These are phyloP conservation scores for Macheiramphus alcinus DNA, from an alignment of 2,113 vertebrate species.

Conservation along the genomic window DNA sequence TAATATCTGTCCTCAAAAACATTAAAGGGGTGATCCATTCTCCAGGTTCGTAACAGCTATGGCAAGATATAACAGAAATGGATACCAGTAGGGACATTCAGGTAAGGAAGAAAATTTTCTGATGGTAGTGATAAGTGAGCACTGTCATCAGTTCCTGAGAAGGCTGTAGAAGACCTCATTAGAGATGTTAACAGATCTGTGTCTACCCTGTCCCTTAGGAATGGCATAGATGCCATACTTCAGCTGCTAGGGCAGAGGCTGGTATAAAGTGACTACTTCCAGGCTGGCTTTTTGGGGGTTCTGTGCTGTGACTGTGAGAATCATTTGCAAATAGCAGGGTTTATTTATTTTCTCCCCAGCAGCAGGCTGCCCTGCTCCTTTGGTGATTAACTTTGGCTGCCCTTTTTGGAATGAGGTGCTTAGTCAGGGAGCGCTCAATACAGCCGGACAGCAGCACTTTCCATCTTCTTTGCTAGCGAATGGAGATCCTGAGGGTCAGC, in stretches of 20 bases:
- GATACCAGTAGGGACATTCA: not conserved
- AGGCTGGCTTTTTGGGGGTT: fast-evolving
- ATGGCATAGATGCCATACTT: fast-evolving
- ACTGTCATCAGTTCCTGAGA: not conserved
- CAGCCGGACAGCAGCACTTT: not conserved
- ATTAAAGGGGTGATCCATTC: not conserved
- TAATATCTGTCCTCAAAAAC: not conserved
- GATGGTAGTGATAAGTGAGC: not conserved
- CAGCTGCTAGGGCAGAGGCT: not conserved
- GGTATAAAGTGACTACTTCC: not conserved
- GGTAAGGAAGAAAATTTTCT: not conserved
- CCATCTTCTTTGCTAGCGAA: not conserved
- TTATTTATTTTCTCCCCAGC: not conserved
- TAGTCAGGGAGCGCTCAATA: not conserved
- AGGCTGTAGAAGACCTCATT: not conserved
- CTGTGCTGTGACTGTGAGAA: not conserved
- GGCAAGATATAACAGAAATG: not conserved
- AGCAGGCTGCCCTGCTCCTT: not conserved
- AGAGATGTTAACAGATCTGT: not conserved
- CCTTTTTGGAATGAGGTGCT: not conserved
- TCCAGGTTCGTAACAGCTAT: not conserved
- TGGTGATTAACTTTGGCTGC: not conserved
- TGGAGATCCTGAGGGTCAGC: not conserved
- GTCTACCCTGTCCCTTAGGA: fast-evolving
- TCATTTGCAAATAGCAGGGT: not conserved